Evolutionary conservation across 64 coral and sea anemone species (phyloP).

Genomic region (Catalaphyllia jardinei): DNA sequence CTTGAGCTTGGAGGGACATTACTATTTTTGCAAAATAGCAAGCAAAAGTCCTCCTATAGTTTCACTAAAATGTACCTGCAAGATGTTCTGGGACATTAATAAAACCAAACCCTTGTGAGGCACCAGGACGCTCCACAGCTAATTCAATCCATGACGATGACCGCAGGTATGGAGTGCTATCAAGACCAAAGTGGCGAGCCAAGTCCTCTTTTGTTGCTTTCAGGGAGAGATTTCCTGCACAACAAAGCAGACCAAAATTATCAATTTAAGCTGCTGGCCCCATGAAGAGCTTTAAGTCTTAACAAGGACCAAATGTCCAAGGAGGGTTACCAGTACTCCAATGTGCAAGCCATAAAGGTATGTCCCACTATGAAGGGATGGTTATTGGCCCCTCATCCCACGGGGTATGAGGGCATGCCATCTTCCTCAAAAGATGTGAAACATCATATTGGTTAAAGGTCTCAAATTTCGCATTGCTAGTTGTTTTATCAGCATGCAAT

Average conservation of each 20-base stretch:
- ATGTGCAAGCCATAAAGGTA: too few relatives aligned
- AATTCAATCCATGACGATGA: constrained; percentile 91
- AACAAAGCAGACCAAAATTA: neutral
- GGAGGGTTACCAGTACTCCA: too few relatives aligned
- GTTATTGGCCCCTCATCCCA: too few relatives aligned
- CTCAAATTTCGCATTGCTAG: too few relatives aligned
- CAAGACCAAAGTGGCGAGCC: constrained; percentile 70
- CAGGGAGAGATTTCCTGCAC: constrained; percentile 75
- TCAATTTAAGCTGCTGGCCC: neutral
- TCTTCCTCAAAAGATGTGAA: too few relatives aligned
- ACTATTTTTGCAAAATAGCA: too few relatives aligned
- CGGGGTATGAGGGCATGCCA: too few relatives aligned
- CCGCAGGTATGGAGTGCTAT: constrained; percentile 83
- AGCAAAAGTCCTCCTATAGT: neutral
- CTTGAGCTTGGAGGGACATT: too few relatives aligned
- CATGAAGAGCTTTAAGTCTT: neutral
- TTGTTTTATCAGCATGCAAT: too few relatives aligned
- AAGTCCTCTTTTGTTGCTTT: constrained; percentile 84
- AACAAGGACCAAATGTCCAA: too few relatives aligned
- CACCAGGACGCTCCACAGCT: constrained; percentile 51
- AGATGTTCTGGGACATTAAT: constrained; percentile 82
- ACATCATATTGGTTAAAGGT: too few relatives aligned
- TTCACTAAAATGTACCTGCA: constrained; percentile 30
- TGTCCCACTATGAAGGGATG: too few relatives aligned
- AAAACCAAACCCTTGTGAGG: constrained; percentile 76